Conservation (phyloP, 2,113 vertebrate genomes). For the Semnornis frantzii region DNA sequence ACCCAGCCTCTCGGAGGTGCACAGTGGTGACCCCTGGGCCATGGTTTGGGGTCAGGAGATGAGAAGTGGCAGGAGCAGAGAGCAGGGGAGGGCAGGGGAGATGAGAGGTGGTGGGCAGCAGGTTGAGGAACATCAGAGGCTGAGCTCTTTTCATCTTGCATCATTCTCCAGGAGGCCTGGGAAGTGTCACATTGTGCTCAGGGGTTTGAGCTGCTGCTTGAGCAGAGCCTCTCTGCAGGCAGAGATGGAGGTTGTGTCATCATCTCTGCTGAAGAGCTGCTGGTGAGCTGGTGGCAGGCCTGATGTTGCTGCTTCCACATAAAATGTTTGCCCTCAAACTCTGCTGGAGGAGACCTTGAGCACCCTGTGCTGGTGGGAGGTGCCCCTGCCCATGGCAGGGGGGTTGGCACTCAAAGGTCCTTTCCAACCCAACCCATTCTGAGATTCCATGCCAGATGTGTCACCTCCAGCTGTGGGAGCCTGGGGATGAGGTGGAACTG, state of each 20-base stretch:
- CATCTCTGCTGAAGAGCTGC: background rate
- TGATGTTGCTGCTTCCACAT: background rate
- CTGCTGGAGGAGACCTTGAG: background rate
- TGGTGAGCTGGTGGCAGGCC: background rate
- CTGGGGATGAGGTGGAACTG: no score
- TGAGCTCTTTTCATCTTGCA: background rate
- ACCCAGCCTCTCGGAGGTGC: no score
- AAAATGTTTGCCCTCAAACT: background rate
- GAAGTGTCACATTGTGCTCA: no score
- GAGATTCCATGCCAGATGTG: background rate
- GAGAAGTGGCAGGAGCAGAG: background rate
- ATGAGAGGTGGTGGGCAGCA: background rate
- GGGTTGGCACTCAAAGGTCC: no score
- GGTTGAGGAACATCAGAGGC: background rate
- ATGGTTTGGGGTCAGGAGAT: accelerated
- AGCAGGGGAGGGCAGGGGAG: background rate
- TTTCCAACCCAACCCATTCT: no score
- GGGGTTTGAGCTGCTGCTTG: background rate
- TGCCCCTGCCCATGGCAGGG: no score
- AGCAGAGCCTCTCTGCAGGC: background rate
- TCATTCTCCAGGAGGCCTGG: background rate
- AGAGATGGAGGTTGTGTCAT: background rate
- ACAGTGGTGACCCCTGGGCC: accelerated
- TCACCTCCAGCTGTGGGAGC: background rate
- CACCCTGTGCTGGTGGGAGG: no score